Conservation (phyloP, 1,140 invertebrate genomes). For the Olivierus martensii region DNA sequence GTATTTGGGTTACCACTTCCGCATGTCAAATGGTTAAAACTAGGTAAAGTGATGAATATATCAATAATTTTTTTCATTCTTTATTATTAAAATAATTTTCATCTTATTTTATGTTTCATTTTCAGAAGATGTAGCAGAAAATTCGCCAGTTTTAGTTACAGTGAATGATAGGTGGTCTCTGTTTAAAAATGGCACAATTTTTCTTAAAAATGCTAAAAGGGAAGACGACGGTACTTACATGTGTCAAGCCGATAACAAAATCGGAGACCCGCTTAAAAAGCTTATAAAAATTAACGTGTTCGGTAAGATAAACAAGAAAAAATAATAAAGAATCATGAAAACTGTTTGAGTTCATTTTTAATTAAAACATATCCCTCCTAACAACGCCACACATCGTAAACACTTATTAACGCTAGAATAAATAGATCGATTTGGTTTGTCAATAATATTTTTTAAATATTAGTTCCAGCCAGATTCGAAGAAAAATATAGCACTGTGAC, state of each 20-base stretch:
- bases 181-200: conserved; percentile 5
- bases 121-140: no score
- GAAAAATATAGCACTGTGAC: conserved; percentile 73
- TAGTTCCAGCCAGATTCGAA: conserved; percentile 87
- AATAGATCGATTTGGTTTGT: background rate
- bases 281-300: conserved; percentile 2
- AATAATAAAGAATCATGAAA: background rate
- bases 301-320: conserved; percentile 5
- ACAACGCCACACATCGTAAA: conserved; percentile 1
- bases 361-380: no score
- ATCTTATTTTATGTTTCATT: no score
- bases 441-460: background rate
- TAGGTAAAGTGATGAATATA: no score
- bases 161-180: background rate
- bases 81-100: no score
- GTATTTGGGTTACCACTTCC: conserved; percentile 16
- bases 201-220: background rate
- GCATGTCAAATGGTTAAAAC: conserved; percentile 4
- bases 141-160: background rate
- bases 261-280: conserved; percentile 5
- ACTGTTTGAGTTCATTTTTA: no score
- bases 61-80: no score
- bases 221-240: conserved; percentile 8
- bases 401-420: background rate
- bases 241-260: conserved; percentile 12